Conservation (phyloP, 2,113 vertebrate species). For the Pituophis catenifer region DNA sequence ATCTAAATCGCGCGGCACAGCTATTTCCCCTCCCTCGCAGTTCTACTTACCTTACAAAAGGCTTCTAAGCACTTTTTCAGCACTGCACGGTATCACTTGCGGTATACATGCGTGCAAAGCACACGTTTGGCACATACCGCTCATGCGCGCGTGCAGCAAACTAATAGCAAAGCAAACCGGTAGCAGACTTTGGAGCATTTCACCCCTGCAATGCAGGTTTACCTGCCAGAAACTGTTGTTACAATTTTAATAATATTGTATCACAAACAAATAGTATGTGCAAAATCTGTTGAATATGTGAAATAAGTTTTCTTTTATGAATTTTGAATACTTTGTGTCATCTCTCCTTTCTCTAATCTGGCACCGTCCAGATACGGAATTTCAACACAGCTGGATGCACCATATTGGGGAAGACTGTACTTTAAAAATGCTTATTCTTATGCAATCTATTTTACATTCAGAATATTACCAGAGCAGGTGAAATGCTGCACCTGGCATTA, state of each 20-base stretch:
- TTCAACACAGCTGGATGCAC: neutral
- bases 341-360: neutral
- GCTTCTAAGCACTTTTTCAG: too few relatives aligned
- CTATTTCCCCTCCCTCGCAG: too few relatives aligned
- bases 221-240: neutral
- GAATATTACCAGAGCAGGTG: neutral
- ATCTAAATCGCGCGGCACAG: too few relatives aligned
- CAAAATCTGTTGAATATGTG: neutral
- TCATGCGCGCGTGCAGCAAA: too few relatives aligned
- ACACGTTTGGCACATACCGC: too few relatives aligned
- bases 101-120: too few relatives aligned
- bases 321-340: neutral
- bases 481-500: neutral
- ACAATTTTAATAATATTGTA: neutral
- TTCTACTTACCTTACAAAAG: too few relatives aligned
- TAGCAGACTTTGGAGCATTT: too few relatives aligned
- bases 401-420: neutral
- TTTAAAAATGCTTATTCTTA: neutral
- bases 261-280: neutral
- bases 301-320: neutral
- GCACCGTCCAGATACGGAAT: neutral
- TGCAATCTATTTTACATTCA: neutral
- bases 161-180: too few relatives aligned
- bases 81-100: too few relatives aligned
- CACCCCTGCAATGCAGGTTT: too few relatives aligned